Evolutionary conservation across 2,113 vertebrate species (phyloP).

Genomic region (Pollimyrus isidori): DNA sequence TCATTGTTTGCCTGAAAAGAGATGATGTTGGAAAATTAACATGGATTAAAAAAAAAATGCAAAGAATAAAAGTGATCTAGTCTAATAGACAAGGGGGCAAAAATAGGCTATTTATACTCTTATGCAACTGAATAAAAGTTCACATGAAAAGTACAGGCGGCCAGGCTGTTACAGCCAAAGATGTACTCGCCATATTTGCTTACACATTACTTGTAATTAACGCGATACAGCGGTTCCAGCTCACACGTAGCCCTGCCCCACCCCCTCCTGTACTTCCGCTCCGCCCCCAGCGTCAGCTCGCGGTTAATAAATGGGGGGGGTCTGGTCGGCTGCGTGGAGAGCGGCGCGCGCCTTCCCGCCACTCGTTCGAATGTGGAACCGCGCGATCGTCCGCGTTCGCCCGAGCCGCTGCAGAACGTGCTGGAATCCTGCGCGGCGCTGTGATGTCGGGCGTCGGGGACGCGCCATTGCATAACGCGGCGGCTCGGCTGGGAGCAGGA

Average conservation of each 20-base stretch:
- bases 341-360: constrained; percentile 51
- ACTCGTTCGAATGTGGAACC: constrained; percentile 51
- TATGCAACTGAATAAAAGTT: background rate
- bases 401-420: constrained; percentile 44
- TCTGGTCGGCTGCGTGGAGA: constrained; percentile 32
- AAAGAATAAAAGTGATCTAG: background rate
- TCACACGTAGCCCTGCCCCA: constrained; percentile 39
- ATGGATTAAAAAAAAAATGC: background rate
- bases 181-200: background rate
- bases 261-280: background rate
- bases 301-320: constrained; percentile 49
- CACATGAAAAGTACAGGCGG: background rate
- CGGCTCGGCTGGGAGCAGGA: constrained; percentile 34
- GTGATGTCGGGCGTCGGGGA: constrained; percentile 46
- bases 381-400: constrained; percentile 38
- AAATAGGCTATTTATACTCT: background rate
- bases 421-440: constrained; percentile 49
- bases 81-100: background rate
- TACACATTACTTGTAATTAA: background rate
- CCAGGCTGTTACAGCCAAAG: background rate
- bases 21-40: background rate
- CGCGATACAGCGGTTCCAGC: background rate
- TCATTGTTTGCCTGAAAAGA: constrained; percentile 38
- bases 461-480: constrained; percentile 58
- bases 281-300: constrained; percentile 43